A percentile compares a stretch with the other conserved stretches of the same genome.
phyloP scores from a whole-genome alignment of 2,797 vertebrate genomes.

The Jordanella pulchra region DNA sequence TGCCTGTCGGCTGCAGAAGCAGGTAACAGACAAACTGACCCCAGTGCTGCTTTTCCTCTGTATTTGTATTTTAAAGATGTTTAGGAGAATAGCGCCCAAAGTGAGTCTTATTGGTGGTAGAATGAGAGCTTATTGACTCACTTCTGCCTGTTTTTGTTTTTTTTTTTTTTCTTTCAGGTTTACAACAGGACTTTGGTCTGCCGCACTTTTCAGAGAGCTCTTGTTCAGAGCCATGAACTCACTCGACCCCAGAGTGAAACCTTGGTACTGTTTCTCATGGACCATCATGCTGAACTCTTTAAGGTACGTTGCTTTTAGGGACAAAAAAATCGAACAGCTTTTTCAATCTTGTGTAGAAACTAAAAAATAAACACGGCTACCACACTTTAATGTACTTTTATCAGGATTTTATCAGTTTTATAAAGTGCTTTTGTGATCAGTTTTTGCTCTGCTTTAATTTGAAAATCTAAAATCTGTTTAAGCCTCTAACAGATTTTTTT shows the following conservation, averaged over 20 bases:
- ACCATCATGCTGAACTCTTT: slow-evolving; percentile 80
- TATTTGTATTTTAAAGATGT: not conserved
- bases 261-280: slow-evolving; percentile 83
- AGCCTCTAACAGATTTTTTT: too few species aligned
- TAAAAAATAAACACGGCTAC: not conserved
- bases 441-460: too few species aligned
- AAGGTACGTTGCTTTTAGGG: slow-evolving; percentile 70
- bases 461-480: too few species aligned
- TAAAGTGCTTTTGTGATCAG: too few species aligned
- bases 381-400: not conserved
- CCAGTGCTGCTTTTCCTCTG: not conserved
- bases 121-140: not conserved
- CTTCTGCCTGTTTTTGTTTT: not conserved
- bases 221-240: slow-evolving; percentile 80
- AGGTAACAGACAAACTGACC: slow-evolving; percentile 63
- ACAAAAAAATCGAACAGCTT: not conserved
- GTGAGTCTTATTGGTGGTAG: not conserved
- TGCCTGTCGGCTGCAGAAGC: slow-evolving; percentile 82
- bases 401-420: not conserved
- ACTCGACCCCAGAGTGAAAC: slow-evolving; percentile 77
- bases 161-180: slow-evolving; percentile 65
- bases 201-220: slow-evolving; percentile 83
- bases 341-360: not conserved
- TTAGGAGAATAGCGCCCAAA: not conserved
- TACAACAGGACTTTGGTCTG: slow-evolving; percentile 81